phyloP scores from a whole-genome alignment of 2,113 vertebrate genomes.

The Chaetorhynchus papuensis region DNA sequence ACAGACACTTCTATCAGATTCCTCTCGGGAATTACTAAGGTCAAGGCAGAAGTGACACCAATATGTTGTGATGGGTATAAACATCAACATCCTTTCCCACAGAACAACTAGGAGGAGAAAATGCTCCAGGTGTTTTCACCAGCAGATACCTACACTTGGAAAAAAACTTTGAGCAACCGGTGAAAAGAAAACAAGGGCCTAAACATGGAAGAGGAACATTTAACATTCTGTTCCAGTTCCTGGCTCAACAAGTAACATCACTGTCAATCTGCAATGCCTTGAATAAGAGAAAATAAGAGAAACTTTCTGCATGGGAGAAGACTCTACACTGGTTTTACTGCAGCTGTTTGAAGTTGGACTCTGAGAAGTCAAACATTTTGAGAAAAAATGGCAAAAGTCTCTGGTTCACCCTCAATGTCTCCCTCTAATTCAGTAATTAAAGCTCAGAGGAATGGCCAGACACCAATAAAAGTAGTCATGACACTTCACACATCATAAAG shows the following conservation, averaged over 20 bases:
- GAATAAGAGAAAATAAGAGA: not conserved
- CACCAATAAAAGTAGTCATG: not conserved
- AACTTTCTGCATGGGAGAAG: not conserved
- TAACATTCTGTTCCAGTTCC: not conserved
- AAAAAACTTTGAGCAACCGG: not conserved
- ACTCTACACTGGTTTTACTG: not conserved
- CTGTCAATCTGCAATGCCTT: not conserved
- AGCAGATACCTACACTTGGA: not conserved
- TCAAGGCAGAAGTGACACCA: not conserved
- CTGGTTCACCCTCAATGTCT: not conserved
- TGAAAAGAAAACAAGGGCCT: not conserved
- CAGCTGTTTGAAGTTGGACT: not conserved
- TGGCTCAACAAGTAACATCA: not conserved
- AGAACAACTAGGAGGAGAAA: not conserved
- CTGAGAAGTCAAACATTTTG: not conserved
- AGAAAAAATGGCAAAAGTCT: not conserved
- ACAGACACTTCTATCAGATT: not conserved
- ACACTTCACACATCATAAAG: not conserved
- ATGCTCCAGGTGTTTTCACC: not conserved
- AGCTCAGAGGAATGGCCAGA: not conserved
- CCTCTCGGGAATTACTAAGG: not conserved
- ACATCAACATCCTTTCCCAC: not conserved
- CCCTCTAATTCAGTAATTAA: not conserved
- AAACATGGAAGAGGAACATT: not conserved
- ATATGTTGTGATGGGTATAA: not conserved